Conservation (phyloP, 2,797 vertebrate species). For the Tapirus indicus region DNA sequence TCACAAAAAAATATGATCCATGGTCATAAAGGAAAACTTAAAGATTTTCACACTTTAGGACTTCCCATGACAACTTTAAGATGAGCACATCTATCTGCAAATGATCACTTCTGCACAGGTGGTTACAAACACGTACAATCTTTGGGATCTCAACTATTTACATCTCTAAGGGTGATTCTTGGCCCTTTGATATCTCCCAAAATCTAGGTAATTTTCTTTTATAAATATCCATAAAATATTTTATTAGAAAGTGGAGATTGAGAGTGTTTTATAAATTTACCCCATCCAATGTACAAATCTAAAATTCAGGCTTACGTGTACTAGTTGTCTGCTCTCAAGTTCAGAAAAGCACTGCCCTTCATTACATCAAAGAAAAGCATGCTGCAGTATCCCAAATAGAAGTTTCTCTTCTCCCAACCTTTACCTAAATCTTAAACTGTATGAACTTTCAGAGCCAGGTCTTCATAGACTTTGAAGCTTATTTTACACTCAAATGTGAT, state of each 20-base stretch:
- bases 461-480: neutral
- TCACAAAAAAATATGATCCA: neutral
- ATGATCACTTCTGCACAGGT: neutral
- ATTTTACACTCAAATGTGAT: neutral
- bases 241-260: neutral
- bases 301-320: neutral
- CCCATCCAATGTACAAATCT: neutral
- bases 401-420: neutral
- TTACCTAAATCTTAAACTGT: neutral
- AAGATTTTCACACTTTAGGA: neutral
- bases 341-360: neutral
- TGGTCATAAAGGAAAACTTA: neutral
- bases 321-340: neutral
- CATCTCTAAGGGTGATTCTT: neutral
- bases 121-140: neutral
- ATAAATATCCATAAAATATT: constrained; percentile 13
- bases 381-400: neutral
- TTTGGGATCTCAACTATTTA: neutral
- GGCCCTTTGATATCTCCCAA: neutral
- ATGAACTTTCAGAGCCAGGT: neutral
- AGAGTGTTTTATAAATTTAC: neutral
- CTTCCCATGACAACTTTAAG: neutral
- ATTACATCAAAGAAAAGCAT: neutral
- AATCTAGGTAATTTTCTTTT: neutral
- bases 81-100: neutral